These are phyloP conservation scores for Lacanobia wlatinum DNA, from an alignment of 2,888 invertebrate species.

Conservation along the genomic window DNA sequence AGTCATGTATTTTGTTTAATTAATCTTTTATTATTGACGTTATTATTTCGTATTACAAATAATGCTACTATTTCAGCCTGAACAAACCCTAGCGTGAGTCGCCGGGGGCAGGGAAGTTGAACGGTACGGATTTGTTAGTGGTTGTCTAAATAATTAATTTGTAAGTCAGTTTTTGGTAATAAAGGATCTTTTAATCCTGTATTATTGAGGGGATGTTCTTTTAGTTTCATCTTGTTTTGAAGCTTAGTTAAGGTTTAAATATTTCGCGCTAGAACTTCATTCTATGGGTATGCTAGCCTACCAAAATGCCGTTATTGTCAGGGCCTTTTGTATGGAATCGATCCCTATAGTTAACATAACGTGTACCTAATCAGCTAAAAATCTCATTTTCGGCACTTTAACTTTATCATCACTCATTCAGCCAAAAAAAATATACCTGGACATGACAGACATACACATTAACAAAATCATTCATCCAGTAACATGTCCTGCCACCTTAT, in stretches of 20 bases:
- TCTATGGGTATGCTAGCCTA: no score
- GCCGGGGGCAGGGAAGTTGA: slow-evolving; percentile 29
- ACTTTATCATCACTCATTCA: background rate
- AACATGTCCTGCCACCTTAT: slow-evolving; percentile 36
- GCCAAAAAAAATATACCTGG: background rate
- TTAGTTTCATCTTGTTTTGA: background rate
- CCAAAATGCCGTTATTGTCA: no score
- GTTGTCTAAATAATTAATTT: slow-evolving; percentile 41
- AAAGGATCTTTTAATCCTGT: slow-evolving; percentile 16
- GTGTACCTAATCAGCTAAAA: background rate
- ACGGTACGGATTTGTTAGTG: slow-evolving; percentile 32
- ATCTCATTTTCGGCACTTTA: background rate
- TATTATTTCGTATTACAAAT: slow-evolving; percentile 3
- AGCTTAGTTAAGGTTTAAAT: background rate
- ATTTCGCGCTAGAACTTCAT: no score
- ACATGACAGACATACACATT: slow-evolving; percentile 20
- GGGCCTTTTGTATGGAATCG: no score
- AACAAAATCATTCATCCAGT: slow-evolving; percentile 14
- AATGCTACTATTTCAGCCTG: background rate
- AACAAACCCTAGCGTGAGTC: background rate
- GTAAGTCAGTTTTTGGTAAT: slow-evolving; percentile 28
- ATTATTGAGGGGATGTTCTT: background rate
- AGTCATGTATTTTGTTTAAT: background rate
- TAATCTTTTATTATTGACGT: background rate
- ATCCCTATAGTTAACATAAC: background rate